phyloP scores from a whole-genome alignment of 2,797 vertebrate species.

The Parauchenoglanis punctatus region DNA sequence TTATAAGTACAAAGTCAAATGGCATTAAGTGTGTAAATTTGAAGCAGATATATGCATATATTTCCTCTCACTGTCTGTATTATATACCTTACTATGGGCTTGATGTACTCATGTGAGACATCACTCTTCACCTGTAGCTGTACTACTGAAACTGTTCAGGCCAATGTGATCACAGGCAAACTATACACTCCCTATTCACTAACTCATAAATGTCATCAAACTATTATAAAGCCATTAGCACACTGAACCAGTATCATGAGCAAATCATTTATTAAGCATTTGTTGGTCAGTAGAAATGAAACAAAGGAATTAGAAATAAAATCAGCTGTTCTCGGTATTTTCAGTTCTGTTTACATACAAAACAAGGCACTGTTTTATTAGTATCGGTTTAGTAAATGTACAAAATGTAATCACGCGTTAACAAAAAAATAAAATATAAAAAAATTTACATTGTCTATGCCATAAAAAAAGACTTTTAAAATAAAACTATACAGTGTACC shows the following conservation, averaged over 20 bases:
- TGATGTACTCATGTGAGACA: not conserved
- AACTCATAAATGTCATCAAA: not conserved
- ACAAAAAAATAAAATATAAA: conserved; percentile 52
- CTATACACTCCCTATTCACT: not conserved
- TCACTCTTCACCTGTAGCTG: not conserved
- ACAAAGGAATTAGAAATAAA: conserved; percentile 72
- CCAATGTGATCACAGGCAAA: not conserved
- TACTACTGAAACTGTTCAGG: not conserved
- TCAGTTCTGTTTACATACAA: conserved; percentile 69
- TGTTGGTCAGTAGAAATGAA: conserved; percentile 74
- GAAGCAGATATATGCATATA: not conserved
- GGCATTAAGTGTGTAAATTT: not conserved
- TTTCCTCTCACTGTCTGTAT: not conserved
- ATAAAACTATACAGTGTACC: conserved; percentile 51
- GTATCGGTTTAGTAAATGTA: conserved; percentile 57
- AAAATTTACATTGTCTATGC: conserved; percentile 52
- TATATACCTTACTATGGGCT: not conserved
- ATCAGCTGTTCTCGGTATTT: conserved; percentile 59
- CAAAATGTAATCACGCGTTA: conserved; percentile 59
- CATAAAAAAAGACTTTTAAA: conserved; percentile 28
- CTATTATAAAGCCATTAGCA: conserved; percentile 8
- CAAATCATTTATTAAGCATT: conserved; percentile 77
- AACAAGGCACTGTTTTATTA: conserved; percentile 80
- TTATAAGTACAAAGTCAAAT: not conserved
- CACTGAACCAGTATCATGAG: conserved; percentile 53